Evolutionary conservation across 2,113 vertebrate species (phyloP), one percentile per base, ranked within the genome.

Genomic region (Mesembrinibis cayennensis): DNA sequence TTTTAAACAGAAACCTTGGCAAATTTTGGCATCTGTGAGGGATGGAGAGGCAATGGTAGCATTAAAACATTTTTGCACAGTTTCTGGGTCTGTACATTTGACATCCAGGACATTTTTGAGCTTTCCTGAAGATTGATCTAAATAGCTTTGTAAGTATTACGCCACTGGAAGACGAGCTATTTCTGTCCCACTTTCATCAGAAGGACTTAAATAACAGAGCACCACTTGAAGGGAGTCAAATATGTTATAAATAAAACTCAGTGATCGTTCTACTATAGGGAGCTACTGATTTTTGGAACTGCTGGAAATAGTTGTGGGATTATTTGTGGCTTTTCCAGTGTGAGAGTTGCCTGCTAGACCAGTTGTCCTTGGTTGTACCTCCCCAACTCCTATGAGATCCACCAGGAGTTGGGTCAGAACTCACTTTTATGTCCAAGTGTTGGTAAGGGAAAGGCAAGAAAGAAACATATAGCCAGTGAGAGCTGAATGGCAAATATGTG

Each of bases 1-100:
- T 70, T 88, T 70, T 23, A 13, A 67, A 11, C 38, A 73, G 29
- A 72, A 86, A 40, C 26, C 34, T 78, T 13, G 56, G 61, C 34
- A 16, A 25, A 1, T 7, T n/a, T n/a, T 17, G 22, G 6, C 49
- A 27, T 53, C 40, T 1, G 0, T 38, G 40, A 71, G 52, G n/a
- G 42, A 49, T 1, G 1, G n/a, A 30, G 65, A 36, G 62, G 44
- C n/a, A 34, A 34, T 50, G 6, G 34, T 22, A 67, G 66, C 34
- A 2, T 52, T 71, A 12, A 56, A 89, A 63, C 21, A 21, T 55
- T 47, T 50, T 47, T 13, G 6, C 40, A 27, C 16, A 6, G 19
- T 52, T 30, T 59, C 58, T 79, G 50, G 21, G 1, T 4, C 34
- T 76, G 14, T 38, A 29, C 15, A 3, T 84, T 55, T 56, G 42